These are phyloP conservation scores for Micronisus gabar DNA, from an alignment of 2,113 vertebrate species.

Conservation along the genomic window DNA sequence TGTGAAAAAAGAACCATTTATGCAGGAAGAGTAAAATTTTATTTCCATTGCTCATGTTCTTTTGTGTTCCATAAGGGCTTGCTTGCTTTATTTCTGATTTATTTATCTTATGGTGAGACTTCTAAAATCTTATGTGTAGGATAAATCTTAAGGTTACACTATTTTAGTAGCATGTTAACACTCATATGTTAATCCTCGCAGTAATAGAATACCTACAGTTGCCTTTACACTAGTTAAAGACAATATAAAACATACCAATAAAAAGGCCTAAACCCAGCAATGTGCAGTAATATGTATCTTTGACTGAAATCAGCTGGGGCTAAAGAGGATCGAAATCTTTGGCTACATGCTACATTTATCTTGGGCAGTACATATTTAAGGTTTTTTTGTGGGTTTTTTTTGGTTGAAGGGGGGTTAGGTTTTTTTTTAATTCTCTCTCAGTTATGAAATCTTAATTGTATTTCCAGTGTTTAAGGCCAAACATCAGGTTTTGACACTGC, in stretches of 20 bases:
- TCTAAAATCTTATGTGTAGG: background rate
- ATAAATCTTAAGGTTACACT: background rate
- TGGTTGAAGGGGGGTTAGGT: too few relatives aligned
- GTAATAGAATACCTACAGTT: background rate
- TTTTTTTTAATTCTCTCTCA: background rate
- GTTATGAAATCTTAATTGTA: background rate
- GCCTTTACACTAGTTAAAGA: background rate
- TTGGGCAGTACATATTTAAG: background rate
- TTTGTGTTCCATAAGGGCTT: background rate
- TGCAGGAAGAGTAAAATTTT: background rate
- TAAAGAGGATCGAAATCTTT: background rate
- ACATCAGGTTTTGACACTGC: background rate
- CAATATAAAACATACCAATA: background rate
- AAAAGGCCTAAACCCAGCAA: background rate
- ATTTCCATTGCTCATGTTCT: background rate
- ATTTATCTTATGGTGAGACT: background rate
- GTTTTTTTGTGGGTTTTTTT: background rate
- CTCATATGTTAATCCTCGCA: fast-evolving
- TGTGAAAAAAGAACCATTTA: background rate
- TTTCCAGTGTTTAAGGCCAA: background rate
- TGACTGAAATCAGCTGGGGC: background rate
- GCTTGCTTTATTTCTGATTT: background rate
- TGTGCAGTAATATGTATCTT: background rate
- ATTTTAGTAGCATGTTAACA: background rate
- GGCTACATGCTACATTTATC: background rate